These are phyloP conservation scores for Drosophila kuntzei DNA, from an alignment of 2,888 invertebrate genomes.

Conservation along the genomic window DNA sequence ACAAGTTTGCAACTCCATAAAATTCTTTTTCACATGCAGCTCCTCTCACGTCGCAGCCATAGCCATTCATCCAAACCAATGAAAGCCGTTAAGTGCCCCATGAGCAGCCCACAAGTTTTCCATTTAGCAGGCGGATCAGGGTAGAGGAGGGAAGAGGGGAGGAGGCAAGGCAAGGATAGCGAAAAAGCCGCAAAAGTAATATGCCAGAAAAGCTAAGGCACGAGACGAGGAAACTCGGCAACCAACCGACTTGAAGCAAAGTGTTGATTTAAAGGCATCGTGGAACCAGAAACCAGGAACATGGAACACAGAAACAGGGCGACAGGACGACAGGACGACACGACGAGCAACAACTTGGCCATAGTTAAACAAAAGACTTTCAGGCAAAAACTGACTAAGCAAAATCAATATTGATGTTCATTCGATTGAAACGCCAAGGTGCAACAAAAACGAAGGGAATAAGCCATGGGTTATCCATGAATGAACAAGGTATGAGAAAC, in stretches of 20 bases:
- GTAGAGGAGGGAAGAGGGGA: background rate
- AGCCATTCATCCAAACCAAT: conserved; percentile 56
- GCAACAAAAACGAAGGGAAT: conserved; percentile 23
- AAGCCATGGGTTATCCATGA: background rate
- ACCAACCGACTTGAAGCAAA: conserved; percentile 25
- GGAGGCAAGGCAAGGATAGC: conserved; percentile 19
- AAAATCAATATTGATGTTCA: conserved; percentile 74
- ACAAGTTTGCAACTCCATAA: conserved; percentile 74
- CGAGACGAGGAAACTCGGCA: background rate
- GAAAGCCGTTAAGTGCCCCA: conserved; percentile 72
- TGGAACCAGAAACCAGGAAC: background rate
- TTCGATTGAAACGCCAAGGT: conserved; percentile 59
- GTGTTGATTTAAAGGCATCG: conserved; percentile 59
- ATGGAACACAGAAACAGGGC: background rate
- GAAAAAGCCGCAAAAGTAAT: conserved; percentile 22
- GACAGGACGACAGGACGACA: conserved; percentile 5
- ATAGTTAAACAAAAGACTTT: conserved; percentile 61
- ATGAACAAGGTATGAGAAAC: background rate
- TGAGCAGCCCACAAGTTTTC: conserved; percentile 60
- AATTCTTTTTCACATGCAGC: conserved; percentile 46
- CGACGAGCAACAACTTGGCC: conserved; percentile 46
- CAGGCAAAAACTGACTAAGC: conserved; percentile 51
- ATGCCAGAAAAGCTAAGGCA: conserved; percentile 34
- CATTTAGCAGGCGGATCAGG: conserved; percentile 43
- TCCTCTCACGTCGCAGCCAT: conserved; percentile 38